Evolutionary conservation across 1,140 invertebrate species (phyloP).

Genomic region (Dendroctonus valens): DNA sequence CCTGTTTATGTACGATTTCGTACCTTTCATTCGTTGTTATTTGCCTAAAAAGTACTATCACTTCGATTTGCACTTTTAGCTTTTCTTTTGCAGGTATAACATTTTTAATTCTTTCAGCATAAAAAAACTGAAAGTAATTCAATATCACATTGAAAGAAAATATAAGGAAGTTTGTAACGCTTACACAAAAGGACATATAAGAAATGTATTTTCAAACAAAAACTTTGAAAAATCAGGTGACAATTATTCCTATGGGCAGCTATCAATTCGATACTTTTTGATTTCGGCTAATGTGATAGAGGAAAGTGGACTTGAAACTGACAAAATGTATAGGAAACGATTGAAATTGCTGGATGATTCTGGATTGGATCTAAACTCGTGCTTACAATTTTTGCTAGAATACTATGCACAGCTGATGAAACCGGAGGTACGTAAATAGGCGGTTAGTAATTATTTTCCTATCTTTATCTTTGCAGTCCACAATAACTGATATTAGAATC

Average conservation of each 20-base stretch:
- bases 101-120: slow-evolving; percentile 36
- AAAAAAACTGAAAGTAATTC: slow-evolving; percentile 41
- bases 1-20: too few species aligned
- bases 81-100: too few species aligned
- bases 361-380: slow-evolving; percentile 80
- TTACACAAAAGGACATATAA: slow-evolving; percentile 29
- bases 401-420: slow-evolving; percentile 75
- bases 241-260: slow-evolving; percentile 57
- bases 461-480: slow-evolving; percentile 18
- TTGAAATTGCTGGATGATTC: slow-evolving; percentile 51
- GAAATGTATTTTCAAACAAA: slow-evolving; percentile 43
- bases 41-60: too few species aligned
- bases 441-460: neutral
- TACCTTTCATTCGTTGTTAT: too few species aligned
- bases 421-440: slow-evolving; percentile 47
- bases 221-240: slow-evolving; percentile 45
- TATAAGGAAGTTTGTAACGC: slow-evolving; percentile 34
- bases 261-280: slow-evolving; percentile 47
- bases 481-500: slow-evolving; percentile 48
- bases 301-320: slow-evolving; percentile 43
- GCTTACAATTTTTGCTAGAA: slow-evolving; percentile 81
- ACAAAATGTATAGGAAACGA: slow-evolving; percentile 47
- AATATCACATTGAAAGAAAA: slow-evolving; percentile 38
- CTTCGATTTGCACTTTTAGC: too few species aligned
- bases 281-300: slow-evolving; percentile 37